Base-by-base conservation (phyloP, 2,888 invertebrate genomes). In the Hydrotaea cyrtoneurina region DNA sequence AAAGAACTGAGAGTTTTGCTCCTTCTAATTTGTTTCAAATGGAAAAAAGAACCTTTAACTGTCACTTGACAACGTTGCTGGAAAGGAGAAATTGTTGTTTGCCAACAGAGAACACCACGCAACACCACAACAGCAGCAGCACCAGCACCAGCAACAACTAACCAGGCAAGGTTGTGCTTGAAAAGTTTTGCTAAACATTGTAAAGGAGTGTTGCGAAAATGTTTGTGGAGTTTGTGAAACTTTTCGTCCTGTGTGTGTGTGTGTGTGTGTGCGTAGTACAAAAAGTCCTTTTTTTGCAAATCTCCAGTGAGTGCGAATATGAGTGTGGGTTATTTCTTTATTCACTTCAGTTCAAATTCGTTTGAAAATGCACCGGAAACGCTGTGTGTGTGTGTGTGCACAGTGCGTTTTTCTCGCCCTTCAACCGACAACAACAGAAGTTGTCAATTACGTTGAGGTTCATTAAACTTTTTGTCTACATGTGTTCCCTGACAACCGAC, bases 381-480 rank as follows among this genome's bases (percentile, higher is more conserved):
- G 31, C 31, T 31, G 31, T 31, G 31, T 31, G 31, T 7, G 31
- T 31, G 31, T 7, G 31, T n/a, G n/a, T n/a, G n/a, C n/a, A n/a
- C n/a, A n/a, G 4, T 26, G 10, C 26, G 26, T 59, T 59, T 26
- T 13, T 26, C 23, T 59, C 26, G 26, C 62, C 15, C 59, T 15
- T 15, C 59, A 59, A 59, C 26, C 50, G 13, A 50, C 50, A 50
- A 46, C 13, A 69, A 79, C 72, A 82, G 72, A 82, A 77, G 77
- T 85, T 82, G 79, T 80, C 85, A 85, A 85, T 85, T 85, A 85
- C 77, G 79, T 74, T 85, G 85, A 80, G 85, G 85, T 85, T 85
- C 85, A 82, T 85, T 85, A 85, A 85, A 85, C 85, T 82, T 82
- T 79, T 85, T 82, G 73, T 79, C 79, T 82, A 71, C 74, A 39